A percentile compares a stretch with the other conserved stretches of the same genome.
phyloP scores from a whole-genome alignment of 2,888 invertebrate species.

The Cosmia pyralina region DNA sequence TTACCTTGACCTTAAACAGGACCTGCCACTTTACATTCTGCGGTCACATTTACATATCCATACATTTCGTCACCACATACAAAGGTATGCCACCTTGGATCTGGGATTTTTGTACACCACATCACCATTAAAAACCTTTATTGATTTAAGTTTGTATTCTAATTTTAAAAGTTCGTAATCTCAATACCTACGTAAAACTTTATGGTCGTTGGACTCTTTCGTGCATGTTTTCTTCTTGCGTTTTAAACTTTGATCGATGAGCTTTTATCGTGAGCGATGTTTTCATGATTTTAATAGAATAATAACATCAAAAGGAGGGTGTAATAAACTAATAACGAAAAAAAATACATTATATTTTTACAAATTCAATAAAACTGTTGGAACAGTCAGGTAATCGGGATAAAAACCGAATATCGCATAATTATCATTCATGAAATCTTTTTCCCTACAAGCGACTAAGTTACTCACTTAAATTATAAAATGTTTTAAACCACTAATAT shows the following conservation, averaged over 20 bases:
- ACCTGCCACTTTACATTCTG: slow-evolving; percentile 51
- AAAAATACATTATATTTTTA: too few species aligned
- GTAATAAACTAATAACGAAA: too few species aligned
- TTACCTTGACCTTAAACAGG: slow-evolving; percentile 58
- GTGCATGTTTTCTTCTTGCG: background rate
- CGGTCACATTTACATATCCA: slow-evolving; percentile 60
- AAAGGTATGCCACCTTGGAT: slow-evolving; percentile 41
- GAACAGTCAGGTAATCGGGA: too few species aligned
- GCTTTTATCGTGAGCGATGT: background rate
- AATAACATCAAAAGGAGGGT: background rate
- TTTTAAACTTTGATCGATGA: too few species aligned
- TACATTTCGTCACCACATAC: slow-evolving; percentile 51
- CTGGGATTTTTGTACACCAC: slow-evolving; percentile 28
- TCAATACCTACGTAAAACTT: slow-evolving; percentile 1
- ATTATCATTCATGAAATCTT: background rate
- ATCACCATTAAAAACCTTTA: slow-evolving; percentile 27
- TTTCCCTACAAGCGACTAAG: background rate
- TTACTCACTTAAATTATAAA: background rate
- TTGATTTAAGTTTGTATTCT: slow-evolving; percentile 17
- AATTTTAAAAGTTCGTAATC: slow-evolving; percentile 1
- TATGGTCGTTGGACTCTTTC: background rate
- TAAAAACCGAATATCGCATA: too few species aligned
- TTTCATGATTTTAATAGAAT: background rate
- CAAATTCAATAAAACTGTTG: too few species aligned
- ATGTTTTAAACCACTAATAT: background rate